Evolutionary conservation across 2,113 vertebrate species (phyloP).

Genomic region (Lepidothrix coronata): DNA sequence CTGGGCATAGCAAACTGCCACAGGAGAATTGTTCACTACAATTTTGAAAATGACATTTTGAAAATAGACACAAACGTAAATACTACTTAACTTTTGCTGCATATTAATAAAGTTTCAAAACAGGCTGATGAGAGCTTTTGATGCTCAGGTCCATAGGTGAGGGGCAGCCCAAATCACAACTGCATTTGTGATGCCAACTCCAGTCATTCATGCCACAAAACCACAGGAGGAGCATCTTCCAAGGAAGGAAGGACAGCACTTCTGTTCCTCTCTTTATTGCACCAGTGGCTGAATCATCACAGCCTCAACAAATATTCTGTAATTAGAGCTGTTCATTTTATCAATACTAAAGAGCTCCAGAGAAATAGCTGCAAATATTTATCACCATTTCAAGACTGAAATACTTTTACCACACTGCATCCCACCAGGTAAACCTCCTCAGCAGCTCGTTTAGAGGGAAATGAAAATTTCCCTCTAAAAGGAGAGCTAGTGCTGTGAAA

Average conservation of each 20-base stretch:
- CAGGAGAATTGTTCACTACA: not conserved
- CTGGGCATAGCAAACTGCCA: not conserved
- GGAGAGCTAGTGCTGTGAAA: not conserved
- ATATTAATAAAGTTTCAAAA: not conserved
- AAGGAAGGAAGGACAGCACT: not conserved
- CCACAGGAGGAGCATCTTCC: not conserved
- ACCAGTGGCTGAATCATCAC: not conserved
- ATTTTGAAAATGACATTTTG: no score
- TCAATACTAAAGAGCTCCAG: constrained; percentile 12
- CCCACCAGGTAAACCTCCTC: not conserved
- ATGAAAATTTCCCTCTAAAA: not conserved
- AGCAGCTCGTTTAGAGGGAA: not conserved
- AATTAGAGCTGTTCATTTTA: constrained; percentile 26
- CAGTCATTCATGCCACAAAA: not conserved
- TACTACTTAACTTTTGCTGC: not conserved
- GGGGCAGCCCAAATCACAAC: not conserved
- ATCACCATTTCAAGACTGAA: not conserved
- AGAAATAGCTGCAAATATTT: constrained; percentile 37
- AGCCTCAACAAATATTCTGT: constrained; percentile 1
- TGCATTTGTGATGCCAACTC: not conserved
- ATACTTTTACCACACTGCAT: not conserved
- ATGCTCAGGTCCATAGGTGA: not conserved
- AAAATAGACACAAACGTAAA: not conserved
- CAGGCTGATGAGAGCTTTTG: not conserved
- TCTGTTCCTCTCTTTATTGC: not conserved